A percentile compares a stretch with the other conserved stretches of the same genome.
phyloP scores from a whole-genome alignment of 2,797 vertebrate species.

The Xiphophorus birchmanni region DNA sequence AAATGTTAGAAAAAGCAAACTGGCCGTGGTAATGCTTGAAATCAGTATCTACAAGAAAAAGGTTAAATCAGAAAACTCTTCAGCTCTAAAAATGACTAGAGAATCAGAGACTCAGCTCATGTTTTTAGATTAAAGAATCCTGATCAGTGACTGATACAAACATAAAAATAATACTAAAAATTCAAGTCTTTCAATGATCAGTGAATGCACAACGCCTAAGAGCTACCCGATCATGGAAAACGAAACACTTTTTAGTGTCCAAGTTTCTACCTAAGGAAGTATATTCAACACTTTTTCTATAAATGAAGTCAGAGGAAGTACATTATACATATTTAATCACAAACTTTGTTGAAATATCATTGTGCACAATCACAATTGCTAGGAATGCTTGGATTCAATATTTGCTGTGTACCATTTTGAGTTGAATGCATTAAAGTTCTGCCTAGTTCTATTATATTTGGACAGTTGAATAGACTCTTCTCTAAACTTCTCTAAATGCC shows the following conservation, averaged over 20 bases:
- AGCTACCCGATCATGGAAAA: neutral
- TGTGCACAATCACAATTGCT: neutral
- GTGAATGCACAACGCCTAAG: neutral
- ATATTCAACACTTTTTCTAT: neutral
- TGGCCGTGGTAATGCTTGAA: neutral
- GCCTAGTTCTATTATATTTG: neutral
- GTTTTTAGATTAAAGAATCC: neutral
- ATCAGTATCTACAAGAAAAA: neutral
- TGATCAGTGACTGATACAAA: neutral
- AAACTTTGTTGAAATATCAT: neutral
- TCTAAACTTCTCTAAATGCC: neutral
- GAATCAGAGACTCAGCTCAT: neutral
- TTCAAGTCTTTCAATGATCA: neutral
- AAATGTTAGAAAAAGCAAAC: neutral
- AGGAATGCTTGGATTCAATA: neutral
- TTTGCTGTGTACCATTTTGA: neutral
- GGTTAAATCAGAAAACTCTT: neutral
- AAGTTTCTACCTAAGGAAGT: neutral
- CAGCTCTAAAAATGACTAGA: neutral
- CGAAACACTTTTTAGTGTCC: neutral
- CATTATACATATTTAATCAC: neutral
- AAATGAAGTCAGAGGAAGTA: neutral
- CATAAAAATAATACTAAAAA: neutral
- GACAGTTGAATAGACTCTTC: neutral
- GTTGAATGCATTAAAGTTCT: neutral